Percentiles rank a stretch among this genome's conserved stretches.
phyloP scores from a whole-genome alignment of 2,888 invertebrate genomes.

The Dasysyrphus tricinctus region DNA sequence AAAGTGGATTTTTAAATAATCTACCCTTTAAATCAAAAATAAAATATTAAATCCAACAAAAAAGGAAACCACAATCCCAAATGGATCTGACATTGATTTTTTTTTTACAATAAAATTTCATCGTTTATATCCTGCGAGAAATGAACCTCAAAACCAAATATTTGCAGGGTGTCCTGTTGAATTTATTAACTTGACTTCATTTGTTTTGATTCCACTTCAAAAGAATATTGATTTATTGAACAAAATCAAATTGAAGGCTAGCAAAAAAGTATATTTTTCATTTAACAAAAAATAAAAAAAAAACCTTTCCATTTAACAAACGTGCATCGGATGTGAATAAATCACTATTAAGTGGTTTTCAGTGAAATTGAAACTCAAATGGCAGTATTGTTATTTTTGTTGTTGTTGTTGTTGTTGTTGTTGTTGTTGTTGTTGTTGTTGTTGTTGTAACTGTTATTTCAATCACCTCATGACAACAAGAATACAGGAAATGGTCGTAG shows the following conservation, averaged over 20 bases:
- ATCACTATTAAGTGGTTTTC: neutral
- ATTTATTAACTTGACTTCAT: conserved; percentile 3
- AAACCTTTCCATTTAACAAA: neutral
- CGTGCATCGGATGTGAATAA: neutral
- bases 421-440: no score
- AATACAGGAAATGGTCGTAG: no score
- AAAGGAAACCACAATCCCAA: neutral
- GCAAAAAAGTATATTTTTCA: neutral
- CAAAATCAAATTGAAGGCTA: neutral
- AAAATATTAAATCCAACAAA: neutral
- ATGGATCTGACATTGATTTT: conserved; percentile 1
- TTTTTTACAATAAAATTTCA: neutral
- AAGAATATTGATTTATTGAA: neutral
- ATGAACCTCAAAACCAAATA: neutral
- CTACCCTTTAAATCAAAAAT: neutral
- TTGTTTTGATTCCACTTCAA: neutral
- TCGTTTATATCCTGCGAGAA: neutral
- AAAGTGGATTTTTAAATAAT: neutral
- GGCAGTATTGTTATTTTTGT: no score
- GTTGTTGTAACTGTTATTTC: no score
- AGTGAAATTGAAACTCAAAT: neutral
- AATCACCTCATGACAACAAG: no score
- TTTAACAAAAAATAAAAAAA: neutral
- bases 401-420: no score
- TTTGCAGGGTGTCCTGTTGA: neutral